phyloP scores from a whole-genome alignment of 2,113 vertebrate species.

The Neogale vison region DNA sequence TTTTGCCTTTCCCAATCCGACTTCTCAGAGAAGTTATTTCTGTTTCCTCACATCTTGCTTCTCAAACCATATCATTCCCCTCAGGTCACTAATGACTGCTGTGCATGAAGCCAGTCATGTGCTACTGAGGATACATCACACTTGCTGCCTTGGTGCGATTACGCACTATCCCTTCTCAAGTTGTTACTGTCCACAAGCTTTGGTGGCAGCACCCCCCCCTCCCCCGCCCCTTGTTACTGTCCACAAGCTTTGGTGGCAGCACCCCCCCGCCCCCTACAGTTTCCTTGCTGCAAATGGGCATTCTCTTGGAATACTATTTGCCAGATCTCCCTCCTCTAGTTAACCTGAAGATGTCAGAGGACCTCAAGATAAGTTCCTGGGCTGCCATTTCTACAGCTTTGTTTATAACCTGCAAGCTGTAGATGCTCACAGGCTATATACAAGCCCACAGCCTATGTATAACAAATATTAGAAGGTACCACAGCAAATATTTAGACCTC shows the following conservation, averaged over 20 bases:
- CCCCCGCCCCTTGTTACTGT: background rate
- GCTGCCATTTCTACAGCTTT: background rate
- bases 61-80: background rate
- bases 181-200: background rate
- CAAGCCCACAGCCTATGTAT: background rate
- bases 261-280: too few relatives aligned
- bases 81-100: background rate
- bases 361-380: background rate
- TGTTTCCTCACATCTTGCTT: background rate
- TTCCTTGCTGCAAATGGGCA: background rate
- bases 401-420: background rate
- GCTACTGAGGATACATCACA: background rate
- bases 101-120: background rate
- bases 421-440: background rate
- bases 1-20: background rate
- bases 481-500: background rate
- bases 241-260: background rate
- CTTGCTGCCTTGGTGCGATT: fast-evolving
- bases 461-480: background rate
- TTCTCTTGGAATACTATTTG: background rate
- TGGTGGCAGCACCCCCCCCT: background rate
- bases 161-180: background rate
- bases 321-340: background rate
- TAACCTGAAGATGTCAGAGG: background rate
- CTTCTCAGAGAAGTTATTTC: background rate